Base-by-base conservation (phyloP, 1,140 invertebrate genomes). In the Popillia japonica region DNA sequence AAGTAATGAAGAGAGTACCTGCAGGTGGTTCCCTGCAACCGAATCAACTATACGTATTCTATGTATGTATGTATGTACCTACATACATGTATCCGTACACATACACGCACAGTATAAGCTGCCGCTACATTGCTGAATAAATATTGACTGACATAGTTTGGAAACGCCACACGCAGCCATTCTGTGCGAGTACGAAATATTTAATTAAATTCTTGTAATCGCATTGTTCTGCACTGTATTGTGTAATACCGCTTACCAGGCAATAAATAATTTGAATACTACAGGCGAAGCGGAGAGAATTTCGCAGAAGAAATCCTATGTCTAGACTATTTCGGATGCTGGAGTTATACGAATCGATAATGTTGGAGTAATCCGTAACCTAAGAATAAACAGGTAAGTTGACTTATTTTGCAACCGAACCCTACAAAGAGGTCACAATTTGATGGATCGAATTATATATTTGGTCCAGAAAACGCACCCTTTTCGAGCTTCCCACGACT, bases 141-240 rank as follows among this genome's bases (percentile, higher is more conserved):
- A 55, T 55, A 55, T 55, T 55, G 48, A 55, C 48, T 55, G 48
- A n/a, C 48, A 55, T 55, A 55, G 48, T 55, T 55, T 17, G 17
- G 14, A 14, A 55, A 55, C 48, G 48, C 48, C 48, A 55, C n/a
- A n/a, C 27, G 27, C 14, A 55, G n/a, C 14, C 48, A 55, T 55
- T 55, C n/a, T 55, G 17, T 17, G 48, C 48, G 11, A 55, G 48
- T 55, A 55, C 48, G 48, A 55, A 55, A 55, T 55, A 55, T 55
- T 55, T 55, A 55, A 55, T 55, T 55, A 55, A 55, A 55, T 55
- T 55, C 48, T 55, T 55, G 48, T 55, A 17, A 55, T 55, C 48
- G 48, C 6, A 55, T 17, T 55, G 48, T 55, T 55, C 48, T 55
- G 48, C 48, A 55, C 27, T 34, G 48, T 17, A 55, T 14, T 55